Base-by-base conservation (phyloP, 2,113 vertebrate species). In the Ramphastos sulfuratus region DNA sequence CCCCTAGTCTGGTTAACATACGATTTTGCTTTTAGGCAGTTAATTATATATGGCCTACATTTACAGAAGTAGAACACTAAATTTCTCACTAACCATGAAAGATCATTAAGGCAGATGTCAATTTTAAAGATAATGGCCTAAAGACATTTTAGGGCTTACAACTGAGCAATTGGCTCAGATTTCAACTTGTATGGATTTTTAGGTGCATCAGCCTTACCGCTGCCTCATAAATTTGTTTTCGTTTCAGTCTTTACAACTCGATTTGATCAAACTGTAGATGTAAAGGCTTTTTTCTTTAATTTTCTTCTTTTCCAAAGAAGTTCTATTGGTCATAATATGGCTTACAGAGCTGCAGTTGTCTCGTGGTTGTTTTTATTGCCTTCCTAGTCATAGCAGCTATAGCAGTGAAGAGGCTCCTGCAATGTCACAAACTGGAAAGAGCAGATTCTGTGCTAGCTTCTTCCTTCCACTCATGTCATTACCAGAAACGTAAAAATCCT, bases 111-210 rank as follows among this genome's bases (percentile, higher is more conserved):
- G 31, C 50, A 87, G 44, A 91, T n/a, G 23, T 69, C 8, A 0
- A 75, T 89, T 75, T 89, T 72, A 94, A 75, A 89, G 75, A 87
- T 69, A 87, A 82, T 37, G 20, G 39, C 63, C 82, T 85, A 31
- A 75, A 73, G 74, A 72, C 37, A 72, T 84, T 91, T 74, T 44
- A 72, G 21, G 4, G 12, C n/a, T 95, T 79, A 52, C 33, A 76
- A 76, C 0, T 35, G 58, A 79, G 17, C 35, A 84, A 76, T 79
- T 82, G 92, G 67, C 44, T 93, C 70, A 60, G 31, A 85, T 89
- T 87, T 79, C 44, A 79, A 35, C 15, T 54, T 42, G 11, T 44
- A 82, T 72, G 44, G 37, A 87, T 79, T 87, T 74, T 28, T 37
- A 56, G 12, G 60, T 60, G 33, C 13, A 59, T 10, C 20, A 70